These are phyloP conservation scores for Poicephalus meyeri DNA, from an alignment of 2,113 vertebrate genomes.

Conservation along the genomic window DNA sequence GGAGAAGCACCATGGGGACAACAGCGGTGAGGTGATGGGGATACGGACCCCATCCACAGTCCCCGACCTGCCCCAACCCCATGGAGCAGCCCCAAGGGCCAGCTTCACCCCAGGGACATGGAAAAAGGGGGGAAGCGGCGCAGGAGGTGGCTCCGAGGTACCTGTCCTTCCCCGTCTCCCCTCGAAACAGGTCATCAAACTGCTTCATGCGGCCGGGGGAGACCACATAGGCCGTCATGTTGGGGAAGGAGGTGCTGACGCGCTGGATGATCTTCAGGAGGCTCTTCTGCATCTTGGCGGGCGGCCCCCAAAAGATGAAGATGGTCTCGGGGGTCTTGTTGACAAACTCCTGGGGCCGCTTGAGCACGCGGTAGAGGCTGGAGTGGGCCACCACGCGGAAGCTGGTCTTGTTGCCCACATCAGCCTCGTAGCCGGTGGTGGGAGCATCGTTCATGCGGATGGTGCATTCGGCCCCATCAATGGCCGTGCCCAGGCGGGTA, in stretches of 20 bases:
- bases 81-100: not conserved
- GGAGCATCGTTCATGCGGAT: conserved; percentile 98
- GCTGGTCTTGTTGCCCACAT: conserved; percentile 90
- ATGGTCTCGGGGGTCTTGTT: conserved; percentile 79
- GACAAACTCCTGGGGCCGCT: conserved; percentile 86
- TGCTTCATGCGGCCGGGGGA: conserved; percentile 85
- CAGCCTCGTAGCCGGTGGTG: conserved; percentile 81
- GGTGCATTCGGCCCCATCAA: conserved; percentile 87
- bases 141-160: conserved; percentile 31
- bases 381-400: conserved; percentile 94
- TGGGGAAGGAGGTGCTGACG: conserved; percentile 82
- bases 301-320: conserved; percentile 94
- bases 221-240: conserved; percentile 84
- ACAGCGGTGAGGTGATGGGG: fast-evolving
- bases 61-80: not conserved
- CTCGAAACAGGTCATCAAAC: conserved; percentile 90
- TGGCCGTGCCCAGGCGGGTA: conserved; percentile 80
- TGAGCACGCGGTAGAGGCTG: conserved; percentile 89
- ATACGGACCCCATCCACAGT: not conserved
- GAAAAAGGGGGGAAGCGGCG: not conserved
- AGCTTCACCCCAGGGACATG: not conserved
- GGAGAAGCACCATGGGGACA: not conserved
- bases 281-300: conserved; percentile 86
- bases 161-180: conserved; percentile 94
- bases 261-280: conserved; percentile 88